These are phyloP conservation scores for Neogobius melanostomus DNA, from an alignment of 2,113 vertebrate species.

Conservation along the genomic window DNA sequence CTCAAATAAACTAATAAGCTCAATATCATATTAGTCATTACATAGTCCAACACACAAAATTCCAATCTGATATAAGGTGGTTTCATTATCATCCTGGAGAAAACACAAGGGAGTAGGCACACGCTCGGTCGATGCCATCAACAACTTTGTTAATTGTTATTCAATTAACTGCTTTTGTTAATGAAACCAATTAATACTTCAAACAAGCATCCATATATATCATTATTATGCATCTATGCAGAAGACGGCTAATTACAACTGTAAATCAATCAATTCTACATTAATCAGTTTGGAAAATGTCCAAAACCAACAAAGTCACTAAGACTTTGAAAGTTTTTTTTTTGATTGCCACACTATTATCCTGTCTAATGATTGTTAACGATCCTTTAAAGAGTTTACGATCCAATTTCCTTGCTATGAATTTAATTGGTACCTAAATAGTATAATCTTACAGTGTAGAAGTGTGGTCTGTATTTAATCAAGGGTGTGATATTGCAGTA, in stretches of 20 bases:
- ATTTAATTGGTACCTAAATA: slow-evolving; percentile 70
- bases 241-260: slow-evolving; percentile 75
- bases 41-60: slow-evolving; percentile 78
- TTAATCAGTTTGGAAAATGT: slow-evolving; percentile 74
- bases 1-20: slow-evolving; percentile 71
- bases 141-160: slow-evolving; percentile 78
- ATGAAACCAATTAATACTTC: slow-evolving; percentile 80
- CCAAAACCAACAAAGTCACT: slow-evolving; percentile 77
- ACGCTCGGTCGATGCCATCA: slow-evolving; percentile 59
- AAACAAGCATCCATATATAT: slow-evolving; percentile 71
- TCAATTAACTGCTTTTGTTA: slow-evolving; percentile 78
- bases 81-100: slow-evolving; percentile 72
- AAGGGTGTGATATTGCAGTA: slow-evolving; percentile 46
- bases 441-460: slow-evolving; percentile 64
- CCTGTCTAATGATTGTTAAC: slow-evolving; percentile 72
- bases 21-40: slow-evolving; percentile 77
- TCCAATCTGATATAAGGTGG: slow-evolving; percentile 77
- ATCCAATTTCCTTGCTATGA: slow-evolving; percentile 67
- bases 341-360: slow-evolving; percentile 74
- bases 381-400: slow-evolving; percentile 72
- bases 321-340: slow-evolving; percentile 71
- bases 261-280: slow-evolving; percentile 75
- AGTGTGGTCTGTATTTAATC: slow-evolving; percentile 65
- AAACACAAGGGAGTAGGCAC: slow-evolving; percentile 74
- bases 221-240: slow-evolving; percentile 77